These are phyloP conservation scores for Phainopepla nitens DNA, from an alignment of 2,113 vertebrate species.

Conservation along the genomic window DNA sequence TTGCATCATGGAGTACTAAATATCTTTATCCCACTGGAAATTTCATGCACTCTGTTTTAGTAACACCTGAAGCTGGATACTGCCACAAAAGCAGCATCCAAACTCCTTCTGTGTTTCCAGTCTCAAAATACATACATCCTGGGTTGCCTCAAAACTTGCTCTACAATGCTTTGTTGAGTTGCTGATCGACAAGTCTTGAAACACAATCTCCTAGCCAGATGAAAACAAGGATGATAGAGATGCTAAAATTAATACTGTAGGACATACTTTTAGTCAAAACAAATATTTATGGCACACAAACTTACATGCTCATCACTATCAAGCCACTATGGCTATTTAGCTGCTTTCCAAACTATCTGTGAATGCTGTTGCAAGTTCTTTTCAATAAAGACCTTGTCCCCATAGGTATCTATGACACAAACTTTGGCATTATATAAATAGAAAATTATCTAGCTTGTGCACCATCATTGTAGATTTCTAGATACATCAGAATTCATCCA, in stretches of 20 bases:
- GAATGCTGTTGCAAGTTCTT: background rate
- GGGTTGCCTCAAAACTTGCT: background rate
- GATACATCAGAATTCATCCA: background rate
- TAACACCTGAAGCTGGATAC: conserved; percentile 39
- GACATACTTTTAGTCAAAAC: background rate
- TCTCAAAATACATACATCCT: background rate
- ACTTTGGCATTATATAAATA: background rate
- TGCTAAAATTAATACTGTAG: background rate
- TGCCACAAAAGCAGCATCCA: conserved; percentile 20
- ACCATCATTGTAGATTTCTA: background rate
- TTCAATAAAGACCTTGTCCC: background rate
- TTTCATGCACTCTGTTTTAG: conserved; percentile 43
- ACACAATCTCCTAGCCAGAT: background rate
- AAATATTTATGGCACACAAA: background rate
- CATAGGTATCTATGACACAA: fast-evolving
- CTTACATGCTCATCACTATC: background rate
- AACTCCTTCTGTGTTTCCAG: background rate
- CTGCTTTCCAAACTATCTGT: background rate
- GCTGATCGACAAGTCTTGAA: background rate
- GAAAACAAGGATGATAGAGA: background rate
- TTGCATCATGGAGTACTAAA: conserved; percentile 67
- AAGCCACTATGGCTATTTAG: background rate
- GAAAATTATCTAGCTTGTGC: background rate
- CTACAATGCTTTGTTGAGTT: background rate
- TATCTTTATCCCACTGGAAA: conserved; percentile 64